phyloP scores from a whole-genome alignment of 2,797 vertebrate genomes.

The Poliocrania exsul region DNA sequence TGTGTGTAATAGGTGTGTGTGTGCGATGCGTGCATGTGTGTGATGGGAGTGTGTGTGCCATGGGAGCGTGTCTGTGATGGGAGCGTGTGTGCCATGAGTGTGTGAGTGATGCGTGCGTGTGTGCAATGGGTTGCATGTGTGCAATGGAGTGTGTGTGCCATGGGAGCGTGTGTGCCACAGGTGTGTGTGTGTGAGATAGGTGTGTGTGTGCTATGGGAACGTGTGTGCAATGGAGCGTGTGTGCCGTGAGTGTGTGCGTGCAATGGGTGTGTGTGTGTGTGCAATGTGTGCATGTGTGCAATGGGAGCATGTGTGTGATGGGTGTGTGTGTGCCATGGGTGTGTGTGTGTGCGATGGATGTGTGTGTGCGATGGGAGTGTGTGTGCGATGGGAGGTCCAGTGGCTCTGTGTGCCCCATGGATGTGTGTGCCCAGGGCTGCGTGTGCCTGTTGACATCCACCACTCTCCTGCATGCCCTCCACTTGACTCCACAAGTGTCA shows the following conservation, averaged over 20 bases:
- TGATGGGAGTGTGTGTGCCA: too few species aligned
- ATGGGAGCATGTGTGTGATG: too few species aligned
- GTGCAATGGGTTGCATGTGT: too few species aligned
- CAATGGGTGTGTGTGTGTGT: too few species aligned
- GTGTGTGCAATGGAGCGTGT: neutral
- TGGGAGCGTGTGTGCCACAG: neutral
- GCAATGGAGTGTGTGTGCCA: too few species aligned
- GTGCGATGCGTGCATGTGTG: neutral
- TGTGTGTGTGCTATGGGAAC: too few species aligned
- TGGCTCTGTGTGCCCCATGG: neutral
- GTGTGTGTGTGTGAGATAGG: neutral
- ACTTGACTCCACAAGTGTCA: rapidly evolving
- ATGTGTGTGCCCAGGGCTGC: rapidly evolving
- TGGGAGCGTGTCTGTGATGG: neutral
- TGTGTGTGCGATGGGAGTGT: too few species aligned
- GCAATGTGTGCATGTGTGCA: too few species aligned
- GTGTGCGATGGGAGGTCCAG: too few species aligned
- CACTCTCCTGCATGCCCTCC: rapidly evolving
- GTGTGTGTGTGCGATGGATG: neutral
- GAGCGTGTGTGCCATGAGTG: too few species aligned
- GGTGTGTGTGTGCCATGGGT: too few species aligned
- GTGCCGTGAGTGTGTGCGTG: neutral
- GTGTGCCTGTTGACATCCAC: neutral
- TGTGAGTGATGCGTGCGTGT: too few species aligned
- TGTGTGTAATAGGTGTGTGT: neutral